Evolutionary conservation across 2,797 vertebrate genomes (phyloP).

Genomic region (Clarias platycephalus): DNA sequence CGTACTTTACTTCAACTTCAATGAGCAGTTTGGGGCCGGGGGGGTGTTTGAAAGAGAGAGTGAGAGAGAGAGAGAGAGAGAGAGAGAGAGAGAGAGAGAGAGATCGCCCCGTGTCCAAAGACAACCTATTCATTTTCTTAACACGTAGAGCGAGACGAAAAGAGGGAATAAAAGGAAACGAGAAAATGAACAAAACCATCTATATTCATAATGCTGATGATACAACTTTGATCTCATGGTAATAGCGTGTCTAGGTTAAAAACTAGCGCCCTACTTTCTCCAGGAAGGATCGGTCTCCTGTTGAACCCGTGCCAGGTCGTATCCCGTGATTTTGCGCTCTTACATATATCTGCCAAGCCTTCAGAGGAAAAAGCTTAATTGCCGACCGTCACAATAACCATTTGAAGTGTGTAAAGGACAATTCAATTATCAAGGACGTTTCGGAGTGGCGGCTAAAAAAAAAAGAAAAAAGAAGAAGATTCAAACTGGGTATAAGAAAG

Average conservation of each 20-base stretch:
- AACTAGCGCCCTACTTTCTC: slow-evolving; percentile 47
- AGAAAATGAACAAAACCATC: slow-evolving; percentile 38
- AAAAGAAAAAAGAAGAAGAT: slow-evolving; percentile 21
- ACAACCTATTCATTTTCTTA: slow-evolving; percentile 45
- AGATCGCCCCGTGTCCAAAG: slow-evolving; percentile 37
- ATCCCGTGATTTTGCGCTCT: slow-evolving; percentile 16
- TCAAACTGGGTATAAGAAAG: slow-evolving; percentile 34
- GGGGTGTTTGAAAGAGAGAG: not conserved
- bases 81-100: not conserved
- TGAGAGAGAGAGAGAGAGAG: too few relatives aligned
- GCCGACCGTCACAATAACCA: slow-evolving; percentile 45
- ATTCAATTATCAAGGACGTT: slow-evolving; percentile 56
- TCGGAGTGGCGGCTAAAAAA: not conserved
- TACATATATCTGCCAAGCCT: slow-evolving; percentile 37
- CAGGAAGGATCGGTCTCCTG: not conserved
- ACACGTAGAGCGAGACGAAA: slow-evolving; percentile 36
- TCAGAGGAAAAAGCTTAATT: slow-evolving; percentile 42
- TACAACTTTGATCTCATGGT: slow-evolving; percentile 56
- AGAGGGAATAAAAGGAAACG: slow-evolving; percentile 14
- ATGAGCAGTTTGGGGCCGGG: not conserved
- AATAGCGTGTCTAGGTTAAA: slow-evolving; percentile 36
- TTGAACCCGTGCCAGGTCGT: slow-evolving; percentile 26
- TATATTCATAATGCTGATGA: slow-evolving; percentile 43
- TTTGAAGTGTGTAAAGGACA: slow-evolving; percentile 50
- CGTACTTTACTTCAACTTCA: not conserved